These are phyloP conservation scores for Theropithecus gelada DNA, from an alignment of 2,113 vertebrate genomes.

Conservation along the genomic window DNA sequence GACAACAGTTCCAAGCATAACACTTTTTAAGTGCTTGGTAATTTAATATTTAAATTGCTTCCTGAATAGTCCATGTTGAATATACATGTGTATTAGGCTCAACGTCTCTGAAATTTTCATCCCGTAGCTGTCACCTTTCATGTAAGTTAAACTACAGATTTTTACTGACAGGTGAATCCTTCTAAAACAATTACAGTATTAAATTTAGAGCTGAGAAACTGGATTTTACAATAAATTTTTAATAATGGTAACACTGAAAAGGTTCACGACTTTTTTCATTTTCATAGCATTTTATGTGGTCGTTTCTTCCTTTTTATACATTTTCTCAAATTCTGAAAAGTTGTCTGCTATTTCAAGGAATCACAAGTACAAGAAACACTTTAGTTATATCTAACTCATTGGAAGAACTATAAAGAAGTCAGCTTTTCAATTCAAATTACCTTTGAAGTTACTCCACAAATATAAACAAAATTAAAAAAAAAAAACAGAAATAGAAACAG, in stretches of 20 bases:
- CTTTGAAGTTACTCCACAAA: neutral
- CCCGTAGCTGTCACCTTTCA: neutral
- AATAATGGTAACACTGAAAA: neutral
- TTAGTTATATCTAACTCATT: neutral
- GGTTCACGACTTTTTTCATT: neutral
- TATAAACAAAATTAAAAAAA: neutral
- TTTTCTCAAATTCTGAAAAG: neutral
- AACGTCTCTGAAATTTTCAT: conserved; percentile 36
- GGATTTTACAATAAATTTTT: conserved; percentile 32
- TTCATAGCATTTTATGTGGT: neutral
- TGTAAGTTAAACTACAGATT: neutral
- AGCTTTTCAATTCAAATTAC: conserved; percentile 32
- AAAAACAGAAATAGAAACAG: neutral
- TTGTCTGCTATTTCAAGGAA: neutral
- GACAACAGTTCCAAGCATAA: conserved; percentile 30
- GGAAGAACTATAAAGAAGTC: neutral
- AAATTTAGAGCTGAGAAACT: neutral
- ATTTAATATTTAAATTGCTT: conserved; percentile 37
- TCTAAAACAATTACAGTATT: conserved; percentile 44
- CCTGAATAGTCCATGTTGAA: neutral
- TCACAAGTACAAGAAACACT: neutral
- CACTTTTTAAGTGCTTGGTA: neutral
- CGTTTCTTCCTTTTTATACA: neutral
- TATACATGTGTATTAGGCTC: neutral
- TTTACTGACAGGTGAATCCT: conserved; percentile 37